phyloP scores from a whole-genome alignment of 2,888 invertebrate genomes.

The Crossocerus cetratus region DNA sequence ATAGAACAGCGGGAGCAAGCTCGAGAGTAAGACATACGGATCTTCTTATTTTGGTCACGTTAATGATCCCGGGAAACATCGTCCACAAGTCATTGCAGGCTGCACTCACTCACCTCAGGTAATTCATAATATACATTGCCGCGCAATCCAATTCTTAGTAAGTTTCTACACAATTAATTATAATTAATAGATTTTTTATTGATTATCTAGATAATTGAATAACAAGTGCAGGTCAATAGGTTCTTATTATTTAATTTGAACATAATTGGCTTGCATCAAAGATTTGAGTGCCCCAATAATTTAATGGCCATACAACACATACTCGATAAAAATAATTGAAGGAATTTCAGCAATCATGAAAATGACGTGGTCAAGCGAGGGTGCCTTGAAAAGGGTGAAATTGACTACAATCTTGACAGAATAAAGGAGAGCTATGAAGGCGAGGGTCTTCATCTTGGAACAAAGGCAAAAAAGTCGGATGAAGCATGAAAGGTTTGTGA shows the following conservation, averaged over 20 bases:
- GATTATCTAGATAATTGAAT: no score
- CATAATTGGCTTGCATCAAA: no score
- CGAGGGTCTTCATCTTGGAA: neutral
- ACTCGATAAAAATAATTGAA: constrained; percentile 2
- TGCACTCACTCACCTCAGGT: neutral
- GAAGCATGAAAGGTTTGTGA: constrained; percentile 31
- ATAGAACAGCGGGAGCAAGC: constrained; percentile 6
- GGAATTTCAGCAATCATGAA: neutral
- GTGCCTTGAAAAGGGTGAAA: no score
- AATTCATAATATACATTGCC: no score
- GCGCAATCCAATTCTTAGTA: no score
- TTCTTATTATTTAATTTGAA: no score
- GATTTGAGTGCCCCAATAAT: no score
- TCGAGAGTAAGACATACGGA: constrained; percentile 15
- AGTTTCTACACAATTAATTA: no score
- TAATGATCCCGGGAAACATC: constrained; percentile 17
- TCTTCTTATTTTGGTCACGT: constrained; percentile 38
- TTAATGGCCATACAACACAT: neutral
- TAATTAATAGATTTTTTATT: no score
- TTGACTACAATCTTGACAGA: neutral
- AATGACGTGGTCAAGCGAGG: neutral
- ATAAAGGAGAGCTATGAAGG: neutral
- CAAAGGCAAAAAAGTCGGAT: constrained; percentile 20
- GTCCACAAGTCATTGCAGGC: neutral
- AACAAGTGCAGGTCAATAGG: no score